Percentiles rank a stretch among this genome's conserved stretches.
Conservation (phyloP, 1,140 invertebrate genomes). For the Fopius arisanus region DNA sequence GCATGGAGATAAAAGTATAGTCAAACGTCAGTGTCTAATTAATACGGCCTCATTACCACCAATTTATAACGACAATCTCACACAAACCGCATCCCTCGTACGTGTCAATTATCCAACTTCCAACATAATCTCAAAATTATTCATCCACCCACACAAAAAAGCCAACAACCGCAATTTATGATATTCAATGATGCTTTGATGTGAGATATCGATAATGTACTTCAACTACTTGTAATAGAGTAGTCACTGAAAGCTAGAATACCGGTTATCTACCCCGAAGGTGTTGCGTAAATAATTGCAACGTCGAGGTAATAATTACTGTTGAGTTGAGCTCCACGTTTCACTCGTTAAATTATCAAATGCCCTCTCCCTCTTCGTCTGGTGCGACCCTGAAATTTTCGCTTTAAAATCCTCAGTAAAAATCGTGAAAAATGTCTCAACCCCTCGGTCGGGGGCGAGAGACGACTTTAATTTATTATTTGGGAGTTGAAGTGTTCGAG, state of each 20-base stretch:
- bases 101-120: not conserved
- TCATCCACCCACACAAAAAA: not conserved
- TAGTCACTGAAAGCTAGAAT: not conserved
- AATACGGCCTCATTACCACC: not conserved
- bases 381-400: not conserved
- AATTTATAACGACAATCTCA: not conserved
- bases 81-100: not conserved
- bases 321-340: not conserved
- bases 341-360: not conserved
- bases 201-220: not conserved
- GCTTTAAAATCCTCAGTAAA: too few relatives aligned
- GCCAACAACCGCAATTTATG: not conserved
- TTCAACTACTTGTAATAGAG: not conserved
- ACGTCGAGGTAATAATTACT: not conserved
- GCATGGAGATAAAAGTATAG: too few relatives aligned
- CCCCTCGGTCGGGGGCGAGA: too few relatives aligned
- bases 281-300: not conserved
- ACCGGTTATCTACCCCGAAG: constrained; percentile 1
- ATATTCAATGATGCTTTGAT: not conserved
- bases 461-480: constrained; percentile 47
- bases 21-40: not conserved
- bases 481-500: constrained; percentile 36
- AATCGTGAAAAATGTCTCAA: too few relatives aligned
- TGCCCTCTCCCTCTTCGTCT: not conserved
- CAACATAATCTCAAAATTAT: not conserved